A percentile compares a stretch with the other conserved stretches of the same genome.
Evolutionary conservation across 2,797 vertebrate genomes (phyloP).

Genomic region (Sciurus carolinensis): DNA sequence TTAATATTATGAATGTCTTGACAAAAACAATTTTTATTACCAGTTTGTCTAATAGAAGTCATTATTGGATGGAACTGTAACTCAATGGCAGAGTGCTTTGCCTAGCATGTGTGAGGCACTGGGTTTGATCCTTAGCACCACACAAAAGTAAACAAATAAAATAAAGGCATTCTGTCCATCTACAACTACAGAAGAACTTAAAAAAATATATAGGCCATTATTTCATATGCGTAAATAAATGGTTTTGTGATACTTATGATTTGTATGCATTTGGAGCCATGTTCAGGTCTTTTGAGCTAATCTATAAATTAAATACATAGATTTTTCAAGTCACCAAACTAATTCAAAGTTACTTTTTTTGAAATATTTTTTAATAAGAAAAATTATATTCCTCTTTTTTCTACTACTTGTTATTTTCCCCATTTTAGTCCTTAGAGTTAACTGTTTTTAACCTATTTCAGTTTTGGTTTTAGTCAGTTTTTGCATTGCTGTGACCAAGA

Average conservation of each 20-base stretch:
- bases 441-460: background rate
- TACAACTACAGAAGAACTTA: too few relatives aligned
- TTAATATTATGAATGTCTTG: background rate
- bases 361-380: background rate
- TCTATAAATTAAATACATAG: background rate
- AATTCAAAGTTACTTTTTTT: conserved; percentile 21
- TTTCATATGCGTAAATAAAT: background rate
- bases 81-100: too few relatives aligned
- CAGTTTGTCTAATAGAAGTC: conserved; percentile 43
- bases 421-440: background rate
- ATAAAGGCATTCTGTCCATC: too few relatives aligned
- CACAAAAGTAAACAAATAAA: too few relatives aligned
- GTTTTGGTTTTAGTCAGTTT: background rate
- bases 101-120: too few relatives aligned
- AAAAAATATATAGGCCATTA: conserved; percentile 39
- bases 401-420: background rate
- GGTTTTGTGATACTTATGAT: conserved; percentile 55
- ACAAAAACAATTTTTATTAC: conserved; percentile 42
- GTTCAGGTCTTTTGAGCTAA: conserved; percentile 65
- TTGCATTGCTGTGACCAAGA: too few relatives aligned
- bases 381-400: background rate
- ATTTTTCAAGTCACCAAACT: conserved; percentile 46
- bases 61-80: background rate
- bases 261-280: conserved; percentile 83
- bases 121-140: too few relatives aligned